Evolutionary conservation across 2,888 invertebrate genomes (phyloP).

Genomic region (Steinernema carpocapsae): DNA sequence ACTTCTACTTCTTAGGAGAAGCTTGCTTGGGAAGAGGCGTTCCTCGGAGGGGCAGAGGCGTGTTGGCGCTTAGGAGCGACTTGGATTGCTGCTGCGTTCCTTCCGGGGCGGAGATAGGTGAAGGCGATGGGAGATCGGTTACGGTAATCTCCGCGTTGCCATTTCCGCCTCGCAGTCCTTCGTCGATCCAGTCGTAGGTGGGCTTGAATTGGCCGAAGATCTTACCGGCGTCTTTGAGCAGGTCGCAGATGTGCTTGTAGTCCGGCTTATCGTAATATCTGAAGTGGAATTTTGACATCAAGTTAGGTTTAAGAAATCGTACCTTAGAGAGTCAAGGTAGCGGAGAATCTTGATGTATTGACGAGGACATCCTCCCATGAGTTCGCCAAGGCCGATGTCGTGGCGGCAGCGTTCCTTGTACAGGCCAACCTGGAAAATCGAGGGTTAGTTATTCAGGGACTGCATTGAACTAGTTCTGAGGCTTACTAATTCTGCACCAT

Average conservation of each 20-base stretch:
- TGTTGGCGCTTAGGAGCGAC: no score
- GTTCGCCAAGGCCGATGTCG: slow-evolving; percentile 42
- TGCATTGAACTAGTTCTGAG: no score
- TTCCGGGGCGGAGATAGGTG: no score
- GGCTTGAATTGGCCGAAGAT: not conserved
- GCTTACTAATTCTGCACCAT: no score
- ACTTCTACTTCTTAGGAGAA: no score
- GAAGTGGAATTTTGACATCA: slow-evolving; percentile 5
- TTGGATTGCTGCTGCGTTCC: no score
- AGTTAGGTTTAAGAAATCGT: slow-evolving; percentile 35
- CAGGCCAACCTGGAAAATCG: slow-evolving; percentile 33
- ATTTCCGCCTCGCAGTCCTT: not conserved
- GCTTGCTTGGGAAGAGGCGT: no score
- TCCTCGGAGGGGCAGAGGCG: no score
- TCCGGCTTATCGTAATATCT: slow-evolving; percentile 56
- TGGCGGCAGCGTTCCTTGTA: slow-evolving; percentile 45
- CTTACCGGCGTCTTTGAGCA: slow-evolving; percentile 39
- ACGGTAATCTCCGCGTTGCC: slow-evolving; percentile 6
- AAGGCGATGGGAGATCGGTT: no score
- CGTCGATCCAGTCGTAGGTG: slow-evolving; percentile 28
- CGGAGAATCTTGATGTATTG: slow-evolving; percentile 50
- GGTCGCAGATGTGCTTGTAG: slow-evolving; percentile 49
- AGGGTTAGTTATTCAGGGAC: slow-evolving; percentile 2
- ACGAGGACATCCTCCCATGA: slow-evolving; percentile 58
- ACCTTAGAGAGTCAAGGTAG: slow-evolving; percentile 44